These are phyloP conservation scores for Leistus spinibarbis DNA, from an alignment of 2,888 invertebrate genomes.

Conservation along the genomic window DNA sequence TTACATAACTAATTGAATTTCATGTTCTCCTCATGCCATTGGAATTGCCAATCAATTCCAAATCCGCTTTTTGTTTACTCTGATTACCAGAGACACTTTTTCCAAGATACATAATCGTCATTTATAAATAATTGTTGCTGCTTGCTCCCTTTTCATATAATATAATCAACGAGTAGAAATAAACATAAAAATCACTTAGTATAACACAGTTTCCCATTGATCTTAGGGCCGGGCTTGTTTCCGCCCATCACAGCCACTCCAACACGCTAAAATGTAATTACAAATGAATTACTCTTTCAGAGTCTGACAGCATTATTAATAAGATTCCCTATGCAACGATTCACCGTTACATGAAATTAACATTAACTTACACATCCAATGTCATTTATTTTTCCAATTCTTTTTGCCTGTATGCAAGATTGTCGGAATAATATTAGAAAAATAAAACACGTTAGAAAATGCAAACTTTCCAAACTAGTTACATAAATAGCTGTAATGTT, in stretches of 20 bases:
- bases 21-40: background rate
- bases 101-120: too few relatives aligned
- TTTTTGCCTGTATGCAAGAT: slow-evolving; percentile 7
- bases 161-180: background rate
- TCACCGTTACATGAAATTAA: slow-evolving; percentile 35
- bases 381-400: slow-evolving; percentile 1
- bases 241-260: slow-evolving; percentile 44
- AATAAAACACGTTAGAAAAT: background rate
- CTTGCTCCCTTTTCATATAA: background rate
- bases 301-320: slow-evolving; percentile 53
- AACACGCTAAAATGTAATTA: slow-evolving; percentile 54
- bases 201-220: background rate
- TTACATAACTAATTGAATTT: background rate
- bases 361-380: slow-evolving; percentile 26
- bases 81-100: too few relatives aligned
- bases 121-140: too few relatives aligned
- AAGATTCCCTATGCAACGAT: slow-evolving; percentile 39
- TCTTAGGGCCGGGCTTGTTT: slow-evolving; percentile 33
- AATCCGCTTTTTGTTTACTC: too few relatives aligned
- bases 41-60: too few relatives aligned
- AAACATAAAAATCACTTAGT: background rate
- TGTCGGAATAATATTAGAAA: slow-evolving; percentile 17
- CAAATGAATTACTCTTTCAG: slow-evolving; percentile 52
- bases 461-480: too few relatives aligned
- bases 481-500: too few relatives aligned